Percentiles rank a stretch among this genome's conserved stretches.
Evolutionary conservation across 2,888 invertebrate genomes (phyloP).

Genomic region (Neoaliturus tenellus): DNA sequence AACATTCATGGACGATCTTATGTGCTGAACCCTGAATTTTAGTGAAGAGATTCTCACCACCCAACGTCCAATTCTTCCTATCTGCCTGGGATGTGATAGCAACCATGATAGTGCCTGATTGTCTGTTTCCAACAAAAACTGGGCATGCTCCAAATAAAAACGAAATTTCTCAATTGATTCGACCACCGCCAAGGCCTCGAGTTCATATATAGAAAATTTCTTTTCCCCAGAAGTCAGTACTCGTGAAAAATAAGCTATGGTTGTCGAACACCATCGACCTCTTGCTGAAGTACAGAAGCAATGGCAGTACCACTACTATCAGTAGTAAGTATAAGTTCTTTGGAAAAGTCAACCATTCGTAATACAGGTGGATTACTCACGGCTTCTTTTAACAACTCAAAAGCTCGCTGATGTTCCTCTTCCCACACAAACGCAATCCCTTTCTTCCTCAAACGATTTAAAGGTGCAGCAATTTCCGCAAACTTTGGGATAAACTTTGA

Average conservation of each 20-base stretch:
- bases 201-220: not conserved
- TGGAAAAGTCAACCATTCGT: conserved; percentile 32
- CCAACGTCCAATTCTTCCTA: no score
- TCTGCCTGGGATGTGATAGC: no score
- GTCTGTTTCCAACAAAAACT: conserved; percentile 29
- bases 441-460: not conserved
- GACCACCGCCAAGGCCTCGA: conserved; percentile 12
- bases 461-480: conserved; percentile 13
- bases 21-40: no score
- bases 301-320: not conserved
- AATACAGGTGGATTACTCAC: conserved; percentile 41
- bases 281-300: not conserved
- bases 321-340: not conserved
- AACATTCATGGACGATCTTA: no score
- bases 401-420: conserved; percentile 46
- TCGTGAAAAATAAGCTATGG: not conserved
- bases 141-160: conserved; percentile 17
- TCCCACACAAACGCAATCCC: not conserved
- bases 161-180: conserved; percentile 27
- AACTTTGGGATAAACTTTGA: conserved; percentile 65
- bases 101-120: no score
- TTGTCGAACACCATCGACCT: not conserved
- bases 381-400: not conserved
- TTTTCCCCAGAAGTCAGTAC: not conserved
- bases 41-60: no score